Conservation (phyloP, 1,140 invertebrate species). For the Diuraphis noxia region DNA sequence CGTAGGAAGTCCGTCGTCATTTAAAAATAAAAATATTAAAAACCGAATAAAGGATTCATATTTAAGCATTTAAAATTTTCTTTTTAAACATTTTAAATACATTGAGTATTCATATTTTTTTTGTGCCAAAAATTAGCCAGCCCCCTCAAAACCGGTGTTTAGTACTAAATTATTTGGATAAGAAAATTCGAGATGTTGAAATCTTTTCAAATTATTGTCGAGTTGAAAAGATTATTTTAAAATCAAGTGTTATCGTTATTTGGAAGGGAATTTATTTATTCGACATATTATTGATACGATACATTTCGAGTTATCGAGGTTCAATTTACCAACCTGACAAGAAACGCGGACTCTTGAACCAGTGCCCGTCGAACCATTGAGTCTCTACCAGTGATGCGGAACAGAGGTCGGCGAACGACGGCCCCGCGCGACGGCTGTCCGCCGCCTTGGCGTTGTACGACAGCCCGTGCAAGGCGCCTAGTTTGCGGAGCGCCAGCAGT, state of each 20-base stretch:
- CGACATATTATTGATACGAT: no score
- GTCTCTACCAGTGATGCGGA: not conserved
- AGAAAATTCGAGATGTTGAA: no score
- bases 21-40: not conserved
- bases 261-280: no score
- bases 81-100: not conserved
- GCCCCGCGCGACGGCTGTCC: no score
- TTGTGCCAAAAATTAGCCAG: no score
- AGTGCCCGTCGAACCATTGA: constrained; percentile 31
- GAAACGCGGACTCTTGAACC: constrained; percentile 33
- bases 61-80: not conserved
- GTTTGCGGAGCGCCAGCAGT: not conserved
- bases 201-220: no score
- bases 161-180: no score
- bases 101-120: no score
- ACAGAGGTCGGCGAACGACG: not conserved
- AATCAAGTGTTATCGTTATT: no score
- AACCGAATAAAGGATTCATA: not conserved
- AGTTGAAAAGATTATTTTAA: no score
- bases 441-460: constrained; percentile 2
- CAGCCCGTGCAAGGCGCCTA: constrained; percentile 15
- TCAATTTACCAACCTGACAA: not conserved
- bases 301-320: no score
- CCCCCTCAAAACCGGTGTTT: no score
- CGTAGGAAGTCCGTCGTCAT: not conserved